phyloP scores from a whole-genome alignment of 2,888 invertebrate species.

The Apotomis turbidana region DNA sequence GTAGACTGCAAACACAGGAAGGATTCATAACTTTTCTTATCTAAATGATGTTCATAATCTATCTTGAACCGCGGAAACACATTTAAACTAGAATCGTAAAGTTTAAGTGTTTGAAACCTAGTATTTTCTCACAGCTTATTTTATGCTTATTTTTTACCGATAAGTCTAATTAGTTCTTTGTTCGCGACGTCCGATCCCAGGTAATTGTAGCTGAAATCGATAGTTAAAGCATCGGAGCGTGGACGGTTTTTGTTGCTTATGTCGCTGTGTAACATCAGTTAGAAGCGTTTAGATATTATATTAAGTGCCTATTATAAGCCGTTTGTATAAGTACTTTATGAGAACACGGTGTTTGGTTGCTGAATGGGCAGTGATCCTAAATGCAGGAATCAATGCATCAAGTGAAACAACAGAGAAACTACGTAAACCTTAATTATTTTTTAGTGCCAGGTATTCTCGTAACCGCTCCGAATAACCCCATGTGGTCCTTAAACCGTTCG shows the following conservation, averaged over 20 bases:
- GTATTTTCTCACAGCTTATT: conserved; percentile 25
- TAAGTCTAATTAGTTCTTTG: conserved; percentile 32
- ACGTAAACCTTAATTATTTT: neutral
- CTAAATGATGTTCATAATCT: conserved; percentile 8
- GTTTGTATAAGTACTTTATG: too few species aligned
- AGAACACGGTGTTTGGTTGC: too few species aligned
- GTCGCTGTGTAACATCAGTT: conserved; percentile 12
- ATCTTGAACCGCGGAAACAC: conserved; percentile 15
- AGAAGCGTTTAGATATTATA: conserved; percentile 22
- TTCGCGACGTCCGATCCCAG: conserved; percentile 26
- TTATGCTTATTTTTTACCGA: conserved; percentile 28
- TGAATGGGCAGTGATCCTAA: too few species aligned
- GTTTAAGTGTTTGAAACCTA: conserved; percentile 25
- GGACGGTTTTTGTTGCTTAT: conserved; percentile 58
- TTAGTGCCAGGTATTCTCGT: neutral
- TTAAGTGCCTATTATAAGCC: neutral
- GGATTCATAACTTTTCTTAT: conserved; percentile 2
- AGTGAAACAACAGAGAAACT: too few species aligned
- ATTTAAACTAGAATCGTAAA: conserved; percentile 25
- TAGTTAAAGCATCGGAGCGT: conserved; percentile 67
- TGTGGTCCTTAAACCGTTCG: too few species aligned
- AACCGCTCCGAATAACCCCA: too few species aligned
- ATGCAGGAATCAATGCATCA: too few species aligned
- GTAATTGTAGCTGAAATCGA: conserved; percentile 65
- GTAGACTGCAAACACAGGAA: neutral